Conservation (phyloP, 2,797 vertebrate species). For the Anisognathus igniventris region DNA sequence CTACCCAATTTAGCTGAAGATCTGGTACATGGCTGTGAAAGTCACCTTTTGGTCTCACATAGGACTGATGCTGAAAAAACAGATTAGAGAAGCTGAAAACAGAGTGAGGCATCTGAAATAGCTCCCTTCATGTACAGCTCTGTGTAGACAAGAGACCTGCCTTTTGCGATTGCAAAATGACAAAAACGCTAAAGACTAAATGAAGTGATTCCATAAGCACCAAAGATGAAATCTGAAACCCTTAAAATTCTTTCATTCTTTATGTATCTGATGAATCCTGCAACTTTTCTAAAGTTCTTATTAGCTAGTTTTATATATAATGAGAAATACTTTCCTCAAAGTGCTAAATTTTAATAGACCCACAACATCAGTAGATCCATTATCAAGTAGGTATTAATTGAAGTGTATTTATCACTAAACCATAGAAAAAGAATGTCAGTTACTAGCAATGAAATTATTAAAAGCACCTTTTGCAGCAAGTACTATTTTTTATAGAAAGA, state of each 20-base stretch:
- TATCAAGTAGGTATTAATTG: background rate
- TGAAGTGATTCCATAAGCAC: background rate
- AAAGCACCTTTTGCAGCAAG: background rate
- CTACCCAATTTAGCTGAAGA: background rate
- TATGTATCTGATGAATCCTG: background rate
- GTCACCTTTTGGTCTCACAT: background rate
- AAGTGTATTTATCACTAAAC: background rate
- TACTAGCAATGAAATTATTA: background rate
- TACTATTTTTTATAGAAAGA: background rate
- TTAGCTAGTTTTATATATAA: background rate
- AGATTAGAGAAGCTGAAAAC: background rate
- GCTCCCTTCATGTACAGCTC: background rate
- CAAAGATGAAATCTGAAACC: background rate
- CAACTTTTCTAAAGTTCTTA: background rate
- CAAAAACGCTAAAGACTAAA: background rate
- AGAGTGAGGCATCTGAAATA: background rate
- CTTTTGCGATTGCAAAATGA: background rate
- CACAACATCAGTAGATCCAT: background rate
- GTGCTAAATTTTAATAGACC: background rate
- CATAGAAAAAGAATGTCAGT: background rate
- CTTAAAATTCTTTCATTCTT: background rate
- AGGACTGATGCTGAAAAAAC: background rate
- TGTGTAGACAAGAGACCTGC: background rate
- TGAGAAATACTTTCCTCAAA: background rate
- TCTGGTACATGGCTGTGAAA: background rate